A percentile compares a stretch with the other conserved stretches of the same genome.
Conservation (phyloP, 2,113 vertebrate species). For the Penelope pileata region DNA sequence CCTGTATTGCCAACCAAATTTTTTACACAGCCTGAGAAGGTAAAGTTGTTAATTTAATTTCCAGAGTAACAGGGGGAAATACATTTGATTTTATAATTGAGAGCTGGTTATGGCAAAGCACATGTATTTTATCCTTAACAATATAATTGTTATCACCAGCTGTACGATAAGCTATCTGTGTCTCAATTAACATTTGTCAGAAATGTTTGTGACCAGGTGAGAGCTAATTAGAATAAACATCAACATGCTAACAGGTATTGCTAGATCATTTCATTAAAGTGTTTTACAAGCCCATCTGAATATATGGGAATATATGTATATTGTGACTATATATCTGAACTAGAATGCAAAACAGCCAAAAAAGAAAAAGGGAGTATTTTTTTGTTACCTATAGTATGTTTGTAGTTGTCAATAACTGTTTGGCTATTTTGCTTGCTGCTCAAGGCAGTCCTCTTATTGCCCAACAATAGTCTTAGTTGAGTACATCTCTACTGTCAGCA, state of each 20-base stretch:
- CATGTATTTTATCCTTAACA: not conserved
- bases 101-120: not conserved
- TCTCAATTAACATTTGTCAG: not conserved
- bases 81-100: not conserved
- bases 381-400: fast-evolving
- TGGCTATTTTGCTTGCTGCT: not conserved
- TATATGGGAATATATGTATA: not conserved
- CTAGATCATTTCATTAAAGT: not conserved
- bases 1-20: slow-evolving; percentile 93
- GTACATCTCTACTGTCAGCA: not conserved
- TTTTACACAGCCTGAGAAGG: slow-evolving; percentile 96
- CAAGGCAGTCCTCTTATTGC: not conserved
- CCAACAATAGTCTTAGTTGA: not conserved
- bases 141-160: not conserved
- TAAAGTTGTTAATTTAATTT: slow-evolving; percentile 56
- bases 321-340: not conserved
- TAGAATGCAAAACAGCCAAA: not conserved
- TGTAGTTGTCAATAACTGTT: not conserved
- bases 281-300: not conserved
- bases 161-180: not conserved
- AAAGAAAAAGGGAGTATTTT: not conserved
- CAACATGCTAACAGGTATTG: not conserved
- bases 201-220: not conserved
- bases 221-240: not conserved
- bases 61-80: not conserved